Evolutionary conservation across 2,113 vertebrate genomes (phyloP), one percentile per base, ranked within the genome.

Genomic region (Australoheros scitulus): DNA sequence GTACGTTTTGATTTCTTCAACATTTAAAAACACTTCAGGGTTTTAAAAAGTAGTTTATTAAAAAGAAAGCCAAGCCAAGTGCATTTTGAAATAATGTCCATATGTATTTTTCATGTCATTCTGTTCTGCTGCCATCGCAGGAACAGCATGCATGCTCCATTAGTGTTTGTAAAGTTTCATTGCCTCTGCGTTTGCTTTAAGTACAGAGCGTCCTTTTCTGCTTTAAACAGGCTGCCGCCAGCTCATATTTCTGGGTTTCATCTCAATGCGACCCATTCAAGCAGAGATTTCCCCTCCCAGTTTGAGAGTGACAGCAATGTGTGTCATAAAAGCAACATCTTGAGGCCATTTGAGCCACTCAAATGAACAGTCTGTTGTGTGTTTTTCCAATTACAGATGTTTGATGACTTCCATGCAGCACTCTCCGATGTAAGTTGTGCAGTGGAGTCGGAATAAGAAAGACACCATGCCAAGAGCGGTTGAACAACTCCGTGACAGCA

Each of bases 381-480:
- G 36, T 38, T 38, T 76, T 76, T 50, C 61, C 68, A 80, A 85
- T 89, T 80, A 77, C 88, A 90, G 47, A 74, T 82, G 68, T 86
- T 77, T 59, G 78, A 70, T 77, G 84, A 79, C 81, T 88, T 68
- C 75, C 60, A 68, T 15, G 36, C 34, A 79, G 56, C 26, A 57
- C 55, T 81, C 26, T 34, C 56, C 18, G 47, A n/a, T 82, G 68
- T 72, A 64, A 82, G 34, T 68, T 68, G 61, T 70, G 52, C 72
- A 43, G 52, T 55, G 63, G 38, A 81, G 64, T 38, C 64, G 68
- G 76, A 84, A 61, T 24, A n/a, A 80, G 50, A 38, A 43, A 78
- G 61, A 63, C 4, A 1, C 47, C 18, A 34, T 1, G 79, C 87
- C 70, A 55, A 63, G 18, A 83, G 92, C 65, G 11, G 64, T 74